Evolutionary conservation across 2,797 vertebrate genomes (phyloP), one percentile per base, ranked within the genome.

Genomic region (Ispidina picta): DNA sequence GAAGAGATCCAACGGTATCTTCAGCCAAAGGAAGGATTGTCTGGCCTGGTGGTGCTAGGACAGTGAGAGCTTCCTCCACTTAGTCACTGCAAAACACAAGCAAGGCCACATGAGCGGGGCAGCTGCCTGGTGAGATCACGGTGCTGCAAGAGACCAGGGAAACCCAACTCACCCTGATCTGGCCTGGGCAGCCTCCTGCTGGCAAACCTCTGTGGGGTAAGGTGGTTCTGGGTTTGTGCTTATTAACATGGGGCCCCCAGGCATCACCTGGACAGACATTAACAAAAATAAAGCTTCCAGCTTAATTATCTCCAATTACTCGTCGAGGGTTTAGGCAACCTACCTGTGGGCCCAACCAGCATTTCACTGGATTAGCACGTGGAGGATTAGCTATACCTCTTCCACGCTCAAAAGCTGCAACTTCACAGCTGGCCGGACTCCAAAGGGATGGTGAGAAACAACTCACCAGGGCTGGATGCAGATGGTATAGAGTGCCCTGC

Each of bases 1-100:
- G 95, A 78, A 92, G 76, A 79, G 88, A 77, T 70, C 89, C 85
- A 73, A 39, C 0, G 22, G 68, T 83, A 91, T 78, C 73, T 95
- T 77, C 88, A 10, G 89, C 88, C 92, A 44, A 91, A 78, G 83
- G 90, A 81, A 90, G 81, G 92, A 39, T 63, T 35, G 86, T 88
- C 48, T 60, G 75, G 81, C n/a, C 84, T 11, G 63, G 72, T 2
- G 86, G 72, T n/a, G 64, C 63, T 70, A 22, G 89, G 81, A 52
- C 69, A 56, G 88, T 12, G 2, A 56, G 65, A 78, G 70, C 63
- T 72, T 49, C 83, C 49, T 8, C 62, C 33, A 5, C 81, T 92
- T 9, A 17, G 59, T 86, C 88, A 39, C 88, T 97, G 96, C 88
- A 95, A 96, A 81, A 97, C 82, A 96, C 65, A 94, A 96, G 86